Evolutionary conservation across 2,113 vertebrate genomes (phyloP), one percentile per base, ranked within the genome.

Genomic region (Passer domesticus): DNA sequence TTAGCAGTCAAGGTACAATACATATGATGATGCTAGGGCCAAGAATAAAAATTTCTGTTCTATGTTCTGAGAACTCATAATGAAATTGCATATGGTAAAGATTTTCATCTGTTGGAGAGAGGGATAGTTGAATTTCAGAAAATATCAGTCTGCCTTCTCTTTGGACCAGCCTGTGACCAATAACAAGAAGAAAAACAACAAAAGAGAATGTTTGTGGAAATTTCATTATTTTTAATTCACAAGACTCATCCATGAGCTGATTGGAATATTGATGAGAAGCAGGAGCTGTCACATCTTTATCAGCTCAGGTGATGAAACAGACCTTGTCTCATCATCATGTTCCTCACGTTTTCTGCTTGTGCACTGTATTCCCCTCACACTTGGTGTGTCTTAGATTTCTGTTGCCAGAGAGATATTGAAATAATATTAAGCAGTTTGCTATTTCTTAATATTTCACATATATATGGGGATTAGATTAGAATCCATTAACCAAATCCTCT

Each of bases 391-490:
- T 88, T 81, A 35, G 49, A 87, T 96, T 96, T 93, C 59, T 90
- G 30, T 55, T 94, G 84, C 81, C 82, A 46, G 30, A 96, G 62
- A 94, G 33, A 24, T 52, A 87, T 96, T 97, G 94, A 98, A 79
- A 91, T 87, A 97, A 91, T 97, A 97, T 94, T 96, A 96, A 96
- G 41, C 72, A 86, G 64, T 44, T 70, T 90, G 15, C 39, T 87
- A 68, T 89, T 98, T 92, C 93, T 97, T 97, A 97, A 94, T 97
- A 87, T 97, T 98, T 96, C 63, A 94, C 97, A 41, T 41, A 95
- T 97, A 94, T 60, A 74, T 91, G 77, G 52, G 87, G 66, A 95
- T 97, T 97, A 97, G 79, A 92, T 96, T 96, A 97, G 83, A 97
- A 96, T 93, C 78, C 49, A 90, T 94, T 96, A 96, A 43, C 62